Evolutionary conservation across 2,113 vertebrate species (phyloP).

Genomic region (Ptyas mucosa): DNA sequence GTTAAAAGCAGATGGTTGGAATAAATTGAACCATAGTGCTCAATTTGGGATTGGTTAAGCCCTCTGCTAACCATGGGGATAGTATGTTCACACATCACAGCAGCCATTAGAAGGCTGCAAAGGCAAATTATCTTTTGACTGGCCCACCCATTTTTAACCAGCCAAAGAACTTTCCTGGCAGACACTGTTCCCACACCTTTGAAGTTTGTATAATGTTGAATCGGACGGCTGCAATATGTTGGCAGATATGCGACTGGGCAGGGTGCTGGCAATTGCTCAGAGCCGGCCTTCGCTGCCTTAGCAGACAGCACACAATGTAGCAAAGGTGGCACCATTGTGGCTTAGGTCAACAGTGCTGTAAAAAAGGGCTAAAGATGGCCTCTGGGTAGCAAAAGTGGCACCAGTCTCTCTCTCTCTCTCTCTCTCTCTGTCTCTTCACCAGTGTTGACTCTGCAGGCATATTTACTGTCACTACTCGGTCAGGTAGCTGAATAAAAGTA

Average conservation of each 20-base stretch:
- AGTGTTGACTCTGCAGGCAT: not conserved
- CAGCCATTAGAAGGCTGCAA: not conserved
- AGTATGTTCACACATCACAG: not conserved
- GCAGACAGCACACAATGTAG: not conserved
- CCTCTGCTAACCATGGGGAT: not conserved
- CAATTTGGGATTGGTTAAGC: not conserved
- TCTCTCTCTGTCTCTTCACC: not conserved
- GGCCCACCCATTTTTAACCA: not conserved
- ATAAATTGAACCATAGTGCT: not conserved
- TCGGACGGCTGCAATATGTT: not conserved
- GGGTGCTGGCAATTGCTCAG: not conserved
- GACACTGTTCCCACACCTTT: not conserved
- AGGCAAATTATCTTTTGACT: not conserved
- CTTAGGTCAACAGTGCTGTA: not conserved
- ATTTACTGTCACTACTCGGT: not conserved
- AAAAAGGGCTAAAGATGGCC: conserved; percentile 7
- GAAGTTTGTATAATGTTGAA: not conserved
- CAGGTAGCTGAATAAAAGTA: not conserved
- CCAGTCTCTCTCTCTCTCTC: not conserved
- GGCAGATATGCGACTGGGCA: not conserved
- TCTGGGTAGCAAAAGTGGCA: not conserved
- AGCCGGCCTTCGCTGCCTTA: not conserved
- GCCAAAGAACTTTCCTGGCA: not conserved
- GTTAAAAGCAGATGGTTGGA: not conserved
- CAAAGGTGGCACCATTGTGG: not conserved